Evolutionary conservation across 2,797 vertebrate genomes (phyloP).

Genomic region (Zalophus californianus): DNA sequence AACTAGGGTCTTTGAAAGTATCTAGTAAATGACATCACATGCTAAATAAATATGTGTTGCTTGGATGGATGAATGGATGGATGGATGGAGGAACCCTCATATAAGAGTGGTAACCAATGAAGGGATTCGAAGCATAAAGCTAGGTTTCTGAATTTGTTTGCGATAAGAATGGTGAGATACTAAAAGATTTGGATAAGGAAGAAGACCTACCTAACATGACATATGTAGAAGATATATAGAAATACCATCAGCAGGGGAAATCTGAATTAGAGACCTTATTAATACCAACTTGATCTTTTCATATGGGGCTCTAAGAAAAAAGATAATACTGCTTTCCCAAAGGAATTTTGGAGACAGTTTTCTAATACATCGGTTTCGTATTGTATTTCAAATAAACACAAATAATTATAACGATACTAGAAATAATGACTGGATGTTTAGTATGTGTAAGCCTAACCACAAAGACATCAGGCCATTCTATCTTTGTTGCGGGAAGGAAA

Average conservation of each 20-base stretch:
- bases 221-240: neutral
- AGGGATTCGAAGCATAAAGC: neutral
- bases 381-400: conserved; percentile 28
- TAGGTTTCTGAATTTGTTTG: conserved; percentile 21
- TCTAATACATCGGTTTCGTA: conserved; percentile 21
- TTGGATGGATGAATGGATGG: neutral
- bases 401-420: neutral
- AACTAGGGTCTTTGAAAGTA: neutral
- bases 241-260: neutral
- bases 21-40: neutral
- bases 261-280: neutral
- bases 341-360: neutral
- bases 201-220: neutral
- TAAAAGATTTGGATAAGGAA: conserved; percentile 2
- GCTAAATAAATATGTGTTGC: neutral
- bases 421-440: conserved; percentile 45
- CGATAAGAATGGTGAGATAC: neutral
- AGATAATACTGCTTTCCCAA: conserved; percentile 12
- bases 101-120: neutral
- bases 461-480: conserved; percentile 13
- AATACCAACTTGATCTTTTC: neutral
- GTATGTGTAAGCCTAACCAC: neutral
- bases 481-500: conserved; percentile 28
- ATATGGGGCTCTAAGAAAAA: neutral
- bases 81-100: neutral